Conservation (phyloP, 2,888 invertebrate species). For the Xestia sexstrigata region DNA sequence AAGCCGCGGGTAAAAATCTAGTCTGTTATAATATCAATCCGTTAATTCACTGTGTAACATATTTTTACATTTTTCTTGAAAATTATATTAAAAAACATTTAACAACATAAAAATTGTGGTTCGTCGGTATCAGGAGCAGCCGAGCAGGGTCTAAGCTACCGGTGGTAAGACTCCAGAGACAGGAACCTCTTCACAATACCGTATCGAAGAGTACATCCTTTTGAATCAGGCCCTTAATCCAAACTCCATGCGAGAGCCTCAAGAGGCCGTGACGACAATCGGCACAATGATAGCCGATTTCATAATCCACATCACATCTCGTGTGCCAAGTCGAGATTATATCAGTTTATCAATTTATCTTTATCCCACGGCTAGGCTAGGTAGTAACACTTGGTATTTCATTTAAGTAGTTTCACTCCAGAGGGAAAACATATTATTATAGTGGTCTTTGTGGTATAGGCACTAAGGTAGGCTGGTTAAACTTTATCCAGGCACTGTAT, state of each 20-base stretch:
- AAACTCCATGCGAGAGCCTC: too few relatives aligned
- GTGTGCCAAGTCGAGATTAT: not conserved
- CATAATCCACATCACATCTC: not conserved
- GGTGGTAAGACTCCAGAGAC: not conserved
- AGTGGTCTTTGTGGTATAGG: not conserved
- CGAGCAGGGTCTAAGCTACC: not conserved
- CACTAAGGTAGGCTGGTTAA: not conserved
- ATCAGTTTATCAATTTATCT: not conserved
- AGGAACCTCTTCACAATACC: not conserved
- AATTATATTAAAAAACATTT: not conserved
- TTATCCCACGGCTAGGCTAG: not conserved
- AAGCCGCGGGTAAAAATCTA: not conserved
- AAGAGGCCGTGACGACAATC: too few relatives aligned
- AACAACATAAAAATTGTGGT: not conserved
- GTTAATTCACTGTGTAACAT: not conserved
- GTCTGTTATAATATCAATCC: not conserved
- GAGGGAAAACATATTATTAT: conserved; percentile 3
- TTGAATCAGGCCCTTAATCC: too few relatives aligned
- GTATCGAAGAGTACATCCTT: not conserved
- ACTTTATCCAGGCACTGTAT: not conserved
- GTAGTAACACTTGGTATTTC: not conserved
- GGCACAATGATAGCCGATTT: too few relatives aligned
- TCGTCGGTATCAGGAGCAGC: not conserved
- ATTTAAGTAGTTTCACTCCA: conserved; percentile 12
- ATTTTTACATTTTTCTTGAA: not conserved